Conservation (phyloP, 2,113 vertebrate genomes). For the Hippoglossus stenolepis region DNA sequence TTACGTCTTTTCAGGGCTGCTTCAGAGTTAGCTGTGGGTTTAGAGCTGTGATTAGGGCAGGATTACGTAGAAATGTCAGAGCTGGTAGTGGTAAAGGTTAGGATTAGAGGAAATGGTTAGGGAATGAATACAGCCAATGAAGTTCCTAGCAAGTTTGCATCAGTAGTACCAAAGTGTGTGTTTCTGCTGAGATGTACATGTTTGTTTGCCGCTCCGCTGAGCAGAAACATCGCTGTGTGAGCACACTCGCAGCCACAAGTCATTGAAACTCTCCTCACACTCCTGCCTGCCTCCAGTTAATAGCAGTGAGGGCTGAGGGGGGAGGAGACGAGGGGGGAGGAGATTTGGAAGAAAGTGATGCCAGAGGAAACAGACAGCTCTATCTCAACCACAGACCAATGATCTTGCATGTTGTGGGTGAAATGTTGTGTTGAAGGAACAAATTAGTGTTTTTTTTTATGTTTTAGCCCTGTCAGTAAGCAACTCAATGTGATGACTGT, state of each 20-base stretch:
- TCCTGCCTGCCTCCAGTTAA: conserved; percentile 60
- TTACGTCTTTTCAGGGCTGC: conserved; percentile 25
- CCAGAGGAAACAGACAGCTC: conserved; percentile 37
- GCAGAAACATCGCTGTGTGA: conserved; percentile 44
- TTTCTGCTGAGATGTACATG: conserved; percentile 14
- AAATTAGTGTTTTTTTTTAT: background rate
- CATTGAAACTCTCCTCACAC: conserved; percentile 77
- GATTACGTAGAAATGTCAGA: conserved; percentile 68
- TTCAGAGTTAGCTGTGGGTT: conserved; percentile 34
- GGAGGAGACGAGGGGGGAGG: background rate
- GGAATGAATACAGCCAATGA: conserved; percentile 51
- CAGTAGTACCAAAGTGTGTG: conserved; percentile 44
- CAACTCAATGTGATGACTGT: background rate
- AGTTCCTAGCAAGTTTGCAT: conserved; percentile 40
- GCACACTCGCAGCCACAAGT: conserved; percentile 48
- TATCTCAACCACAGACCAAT: background rate
- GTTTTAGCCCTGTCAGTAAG: background rate
- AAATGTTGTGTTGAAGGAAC: no score
- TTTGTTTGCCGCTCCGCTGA: conserved; percentile 41
- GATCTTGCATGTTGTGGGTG: background rate
- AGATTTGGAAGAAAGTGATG: conserved; percentile 14
- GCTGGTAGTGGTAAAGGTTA: conserved; percentile 42
- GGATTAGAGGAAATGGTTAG: conserved; percentile 35
- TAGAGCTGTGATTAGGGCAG: conserved; percentile 48
- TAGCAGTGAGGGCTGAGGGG: conserved; percentile 27